These are phyloP conservation scores for Balanococcus diminutus DNA, from an alignment of 2,888 invertebrate genomes.

Conservation along the genomic window DNA sequence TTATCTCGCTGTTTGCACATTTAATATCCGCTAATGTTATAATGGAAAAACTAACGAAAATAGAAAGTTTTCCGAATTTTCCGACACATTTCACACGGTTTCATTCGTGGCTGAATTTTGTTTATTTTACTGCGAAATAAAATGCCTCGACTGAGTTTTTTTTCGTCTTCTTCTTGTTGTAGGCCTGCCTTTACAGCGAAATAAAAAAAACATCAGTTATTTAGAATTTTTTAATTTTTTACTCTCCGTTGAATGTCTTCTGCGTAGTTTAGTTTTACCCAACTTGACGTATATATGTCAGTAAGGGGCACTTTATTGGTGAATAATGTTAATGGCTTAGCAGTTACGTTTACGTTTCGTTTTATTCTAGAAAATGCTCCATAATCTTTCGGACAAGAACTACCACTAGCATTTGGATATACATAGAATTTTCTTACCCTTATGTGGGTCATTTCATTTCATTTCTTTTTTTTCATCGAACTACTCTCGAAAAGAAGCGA, in stretches of 20 bases:
- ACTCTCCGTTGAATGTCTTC: conserved; percentile 10
- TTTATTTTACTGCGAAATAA: conserved; percentile 45
- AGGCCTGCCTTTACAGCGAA: neutral
- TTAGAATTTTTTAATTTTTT: conserved; percentile 37
- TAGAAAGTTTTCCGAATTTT: conserved; percentile 51
- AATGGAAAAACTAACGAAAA: conserved; percentile 53
- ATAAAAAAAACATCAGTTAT: neutral
- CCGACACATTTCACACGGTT: conserved; percentile 54
- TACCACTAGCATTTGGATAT: neutral
- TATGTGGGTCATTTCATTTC: neutral
- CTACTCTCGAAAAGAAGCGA: neutral
- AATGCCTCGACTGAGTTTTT: neutral
- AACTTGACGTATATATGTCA: conserved; percentile 18
- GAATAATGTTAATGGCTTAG: conserved; percentile 20
- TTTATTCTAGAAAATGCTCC: neutral
- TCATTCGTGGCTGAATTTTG: conserved; percentile 52
- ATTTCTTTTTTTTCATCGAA: neutral
- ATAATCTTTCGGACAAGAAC: neutral
- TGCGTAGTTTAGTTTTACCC: conserved; percentile 11
- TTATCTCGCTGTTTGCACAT: conserved; percentile 18
- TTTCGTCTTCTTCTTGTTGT: neutral
- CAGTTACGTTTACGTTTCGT: neutral
- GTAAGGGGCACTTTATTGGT: conserved; percentile 15
- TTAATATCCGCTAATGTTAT: conserved; percentile 53
- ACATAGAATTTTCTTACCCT: neutral